Base-by-base conservation (phyloP, 2,113 vertebrate genomes). In the Microtus richardsoni region DNA sequence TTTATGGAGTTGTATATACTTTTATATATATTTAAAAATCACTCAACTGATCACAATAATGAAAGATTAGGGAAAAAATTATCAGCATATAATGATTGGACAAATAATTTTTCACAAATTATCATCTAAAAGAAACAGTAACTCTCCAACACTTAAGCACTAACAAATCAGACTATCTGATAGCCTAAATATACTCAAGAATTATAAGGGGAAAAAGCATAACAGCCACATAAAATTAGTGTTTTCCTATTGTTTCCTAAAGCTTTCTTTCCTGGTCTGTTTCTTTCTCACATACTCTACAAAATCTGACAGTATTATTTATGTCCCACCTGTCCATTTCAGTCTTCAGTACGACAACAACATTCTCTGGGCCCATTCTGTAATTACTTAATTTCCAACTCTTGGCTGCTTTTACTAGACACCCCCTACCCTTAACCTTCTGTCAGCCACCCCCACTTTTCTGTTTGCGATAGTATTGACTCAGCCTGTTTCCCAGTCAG, bases 61-160 rank as follows among this genome's bases (percentile, higher is more conserved):
- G 30, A 88, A 74, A 71, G 5, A 19, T 86, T 16, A 82, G 24
- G 4, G 44, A 87, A 84, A 68, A 90, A 10, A 0, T 75, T 89
- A 70, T 41, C 7, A 36, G 4, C 4, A 66, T 70, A 91, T 39
- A 88, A 80, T 58, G 1, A 54, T 86, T 89, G 82, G 26, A 91
- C 6, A 73, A 80, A 66, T 75, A 82, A 84, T 64, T 13, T 87
- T 97, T 52, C 7, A 73, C 13, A 19, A 93, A 19, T 86, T 75
- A 33, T 68, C 66, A 93, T 66, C 30, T 64, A 70, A 71, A 93
- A 68, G 54, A 92, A 90, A 79, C 12, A 94, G 5, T 71, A 93
- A 47, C 24, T 16, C 10, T 62, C 21, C 7, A 77, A 71, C 10
- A 91, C 1, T 90, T 82, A 71, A 71, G 49, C 2, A 30, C 33